These are phyloP conservation scores for Drosophila dunni DNA, from an alignment of 1,140 invertebrate species.

Conservation along the genomic window DNA sequence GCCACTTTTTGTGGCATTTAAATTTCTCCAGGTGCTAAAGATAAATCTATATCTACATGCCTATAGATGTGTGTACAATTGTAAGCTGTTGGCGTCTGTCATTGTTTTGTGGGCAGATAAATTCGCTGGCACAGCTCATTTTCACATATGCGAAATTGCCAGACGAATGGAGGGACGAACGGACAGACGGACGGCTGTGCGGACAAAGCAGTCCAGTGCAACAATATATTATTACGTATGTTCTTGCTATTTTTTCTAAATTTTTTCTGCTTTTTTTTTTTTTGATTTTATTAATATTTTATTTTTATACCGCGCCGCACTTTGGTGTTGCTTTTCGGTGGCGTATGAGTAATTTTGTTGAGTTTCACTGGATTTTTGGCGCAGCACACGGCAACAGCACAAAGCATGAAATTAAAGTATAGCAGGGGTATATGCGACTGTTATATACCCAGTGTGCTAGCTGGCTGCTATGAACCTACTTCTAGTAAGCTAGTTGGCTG, in stretches of 20 bases:
- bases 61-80: conserved; percentile 1
- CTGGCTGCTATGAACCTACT: no score
- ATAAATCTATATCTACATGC: no score
- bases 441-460: no score
- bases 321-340: conserved; percentile 31
- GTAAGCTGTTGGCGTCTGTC: conserved; percentile 14
- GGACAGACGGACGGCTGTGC: not conserved
- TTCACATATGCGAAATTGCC: conserved; percentile 4
- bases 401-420: not conserved
- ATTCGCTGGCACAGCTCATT: conserved; percentile 1
- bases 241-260: not conserved
- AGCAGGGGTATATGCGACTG: no score
- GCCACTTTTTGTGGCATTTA: conserved; percentile 27
- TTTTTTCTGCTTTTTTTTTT: not conserved
- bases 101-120: conserved; percentile 21
- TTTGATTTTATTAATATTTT: not conserved
- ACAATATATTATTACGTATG: conserved; percentile 23
- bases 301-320: conserved; percentile 9
- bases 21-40: not conserved
- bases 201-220: conserved; percentile 12
- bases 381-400: conserved; percentile 23
- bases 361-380: conserved; percentile 36
- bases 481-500: no score
- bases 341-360: conserved; percentile 76
- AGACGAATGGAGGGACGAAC: conserved; percentile 1